Percentiles rank a stretch among this genome's conserved stretches.
Evolutionary conservation across 2,113 vertebrate species (phyloP).

Genomic region (Scophthalmus maximus): DNA sequence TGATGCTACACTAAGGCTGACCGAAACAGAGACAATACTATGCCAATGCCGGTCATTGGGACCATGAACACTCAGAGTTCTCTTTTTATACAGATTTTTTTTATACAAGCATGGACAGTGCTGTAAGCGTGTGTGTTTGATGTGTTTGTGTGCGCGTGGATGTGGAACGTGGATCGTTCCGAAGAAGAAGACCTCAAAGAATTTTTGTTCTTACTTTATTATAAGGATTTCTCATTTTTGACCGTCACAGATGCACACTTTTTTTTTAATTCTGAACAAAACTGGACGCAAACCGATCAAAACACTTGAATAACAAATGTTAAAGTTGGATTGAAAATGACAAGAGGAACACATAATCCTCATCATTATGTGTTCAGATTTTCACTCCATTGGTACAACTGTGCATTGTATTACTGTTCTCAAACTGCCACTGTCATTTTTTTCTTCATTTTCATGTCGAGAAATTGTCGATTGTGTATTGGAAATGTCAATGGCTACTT

Average conservation of each 20-base stretch:
- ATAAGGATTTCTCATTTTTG: conserved; percentile 55
- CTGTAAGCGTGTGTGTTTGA: conserved; percentile 44
- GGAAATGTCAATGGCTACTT: conserved; percentile 38
- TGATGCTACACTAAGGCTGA: conserved; percentile 73
- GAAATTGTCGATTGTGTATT: conserved; percentile 39
- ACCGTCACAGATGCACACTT: conserved; percentile 38
- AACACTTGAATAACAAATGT: conserved; percentile 11
- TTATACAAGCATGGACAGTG: conserved; percentile 58
- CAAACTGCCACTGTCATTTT: conserved; percentile 21
- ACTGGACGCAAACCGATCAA: conserved; percentile 42
- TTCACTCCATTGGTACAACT: conserved; percentile 58
- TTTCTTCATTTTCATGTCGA: conserved; percentile 56
- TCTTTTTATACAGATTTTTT: conserved; percentile 66
- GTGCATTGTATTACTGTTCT: conserved; percentile 36
- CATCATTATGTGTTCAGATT: neutral
- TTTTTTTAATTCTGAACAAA: conserved; percentile 29
- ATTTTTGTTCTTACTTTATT: conserved; percentile 53
- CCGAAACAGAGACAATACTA: conserved; percentile 50
- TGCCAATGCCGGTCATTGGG: conserved; percentile 77
- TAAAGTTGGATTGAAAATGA: conserved; percentile 6
- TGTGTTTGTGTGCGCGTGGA: conserved; percentile 63
- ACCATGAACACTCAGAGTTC: conserved; percentile 32
- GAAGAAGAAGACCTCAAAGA: conserved; percentile 64
- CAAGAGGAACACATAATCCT: conserved; percentile 9
- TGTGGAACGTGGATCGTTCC: conserved; percentile 73